Evolutionary conservation across 2,113 vertebrate species (phyloP).

Genomic region (Laterallus jamaicensis): DNA sequence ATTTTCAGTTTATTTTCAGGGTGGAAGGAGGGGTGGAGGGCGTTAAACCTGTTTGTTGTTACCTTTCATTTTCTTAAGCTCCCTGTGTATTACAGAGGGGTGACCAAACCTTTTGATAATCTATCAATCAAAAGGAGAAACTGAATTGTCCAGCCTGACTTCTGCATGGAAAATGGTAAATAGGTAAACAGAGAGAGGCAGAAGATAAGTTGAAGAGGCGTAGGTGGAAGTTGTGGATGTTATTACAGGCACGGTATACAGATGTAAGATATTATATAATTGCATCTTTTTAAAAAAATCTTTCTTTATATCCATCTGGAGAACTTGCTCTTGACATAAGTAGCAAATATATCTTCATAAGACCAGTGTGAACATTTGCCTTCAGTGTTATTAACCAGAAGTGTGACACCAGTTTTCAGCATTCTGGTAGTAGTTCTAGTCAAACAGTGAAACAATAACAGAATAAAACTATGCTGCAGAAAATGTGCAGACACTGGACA

Average conservation of each 20-base stretch:
- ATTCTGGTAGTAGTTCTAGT: not conserved
- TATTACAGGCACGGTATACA: not conserved
- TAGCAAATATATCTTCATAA: not conserved
- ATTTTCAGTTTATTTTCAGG: not conserved
- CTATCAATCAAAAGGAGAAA: not conserved
- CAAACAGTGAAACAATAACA: not conserved
- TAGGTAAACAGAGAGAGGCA: not conserved
- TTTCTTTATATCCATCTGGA: not conserved
- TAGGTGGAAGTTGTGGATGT: not conserved
- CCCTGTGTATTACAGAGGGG: not conserved
- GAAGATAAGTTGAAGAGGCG: too few relatives aligned
- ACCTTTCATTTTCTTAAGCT: not conserved
- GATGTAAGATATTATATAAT: not conserved
- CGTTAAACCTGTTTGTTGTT: not conserved
- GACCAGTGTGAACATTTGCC: not conserved
- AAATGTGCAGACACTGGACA: not conserved
- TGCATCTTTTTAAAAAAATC: not conserved
- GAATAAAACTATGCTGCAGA: not conserved
- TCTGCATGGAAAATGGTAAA: not conserved
- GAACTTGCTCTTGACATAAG: not conserved
- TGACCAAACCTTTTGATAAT: not conserved
- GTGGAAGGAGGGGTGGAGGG: too few relatives aligned
- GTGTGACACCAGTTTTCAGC: not conserved
- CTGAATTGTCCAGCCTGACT: not conserved
- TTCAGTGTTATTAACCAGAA: not conserved